Evolutionary conservation across 2,888 invertebrate species (phyloP), one percentile per base, ranked within the genome.

Genomic region (Drosophila phalerata): DNA sequence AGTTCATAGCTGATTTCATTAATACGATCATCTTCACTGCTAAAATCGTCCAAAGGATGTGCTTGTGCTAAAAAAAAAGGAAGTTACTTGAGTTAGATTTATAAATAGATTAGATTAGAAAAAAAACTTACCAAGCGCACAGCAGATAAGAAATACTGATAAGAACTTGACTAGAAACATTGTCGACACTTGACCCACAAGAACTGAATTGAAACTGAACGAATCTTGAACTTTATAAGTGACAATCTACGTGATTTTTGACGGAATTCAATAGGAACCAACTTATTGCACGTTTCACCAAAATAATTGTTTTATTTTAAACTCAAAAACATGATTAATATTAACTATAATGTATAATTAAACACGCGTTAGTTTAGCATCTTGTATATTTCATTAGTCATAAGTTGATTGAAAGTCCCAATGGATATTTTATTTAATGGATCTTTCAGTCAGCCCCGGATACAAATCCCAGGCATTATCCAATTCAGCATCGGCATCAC

Each of bases 231-330:
- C 52, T 88, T 78, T 85, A 84, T 81, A 87, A 42, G 45, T 48
- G 48, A 51, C 52, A 43, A 70, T 51, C 72, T 78, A 78, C 81
- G 81, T 82, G 80, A 80, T 83, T 48, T 84, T 69, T 19, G 22
- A 40, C 63, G 84, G 86, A 80, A 83, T 77, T 74, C 69, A 72
- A 74, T 77, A 68, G 73, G 69, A 80, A 81, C 76, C 49, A 68
- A 51, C 48, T 13, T 48, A 69, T 43, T 60, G 77, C 84, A 84
- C 84, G 86, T 84, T 79, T 63, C 67, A 67, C 62, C 68, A 73
- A 66, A 62, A 58, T 57, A 69, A 51, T 69, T 60, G 43, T 61
- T 66, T 76, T 75, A 61, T 81, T 61, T 49, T 43, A 1, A n/a
- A 25, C 13, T 32, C 0, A 42, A 25, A 47, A 11, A 47, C 11